These are phyloP conservation scores for Oligia strigilis DNA, from an alignment of 2,888 invertebrate genomes.

Conservation along the genomic window DNA sequence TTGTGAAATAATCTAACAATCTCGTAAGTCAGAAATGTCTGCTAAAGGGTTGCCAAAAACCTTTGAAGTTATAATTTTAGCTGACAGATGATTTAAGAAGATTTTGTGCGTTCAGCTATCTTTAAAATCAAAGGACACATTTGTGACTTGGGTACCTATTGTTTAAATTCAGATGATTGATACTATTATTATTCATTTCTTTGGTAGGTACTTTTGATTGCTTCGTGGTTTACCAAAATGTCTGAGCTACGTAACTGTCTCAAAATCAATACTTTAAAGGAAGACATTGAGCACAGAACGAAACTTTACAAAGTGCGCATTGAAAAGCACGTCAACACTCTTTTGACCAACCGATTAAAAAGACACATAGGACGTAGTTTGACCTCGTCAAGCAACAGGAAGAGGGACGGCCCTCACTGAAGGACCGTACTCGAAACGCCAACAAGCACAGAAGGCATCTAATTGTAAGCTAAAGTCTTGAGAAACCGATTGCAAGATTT, in stretches of 20 bases:
- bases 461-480: background rate
- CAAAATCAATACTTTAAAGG: background rate
- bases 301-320: background rate
- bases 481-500: background rate
- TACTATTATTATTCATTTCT: background rate
- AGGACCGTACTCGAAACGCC: background rate
- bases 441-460: background rate
- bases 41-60: background rate
- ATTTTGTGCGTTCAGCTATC: slow-evolving; percentile 6
- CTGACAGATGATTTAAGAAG: slow-evolving; percentile 23
- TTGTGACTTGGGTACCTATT: background rate
- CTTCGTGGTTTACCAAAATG: background rate
- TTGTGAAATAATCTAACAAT: background rate
- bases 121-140: background rate
- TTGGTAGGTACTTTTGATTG: background rate
- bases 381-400: background rate
- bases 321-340: background rate
- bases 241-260: background rate
- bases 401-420: background rate
- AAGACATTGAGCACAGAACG: background rate
- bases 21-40: slow-evolving; percentile 6
- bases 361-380: no score
- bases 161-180: background rate
- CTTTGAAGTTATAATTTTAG: slow-evolving; percentile 18
- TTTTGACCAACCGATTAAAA: background rate